Conservation (phyloP, 2,797 vertebrate species). For the Smutsia temminckii region DNA sequence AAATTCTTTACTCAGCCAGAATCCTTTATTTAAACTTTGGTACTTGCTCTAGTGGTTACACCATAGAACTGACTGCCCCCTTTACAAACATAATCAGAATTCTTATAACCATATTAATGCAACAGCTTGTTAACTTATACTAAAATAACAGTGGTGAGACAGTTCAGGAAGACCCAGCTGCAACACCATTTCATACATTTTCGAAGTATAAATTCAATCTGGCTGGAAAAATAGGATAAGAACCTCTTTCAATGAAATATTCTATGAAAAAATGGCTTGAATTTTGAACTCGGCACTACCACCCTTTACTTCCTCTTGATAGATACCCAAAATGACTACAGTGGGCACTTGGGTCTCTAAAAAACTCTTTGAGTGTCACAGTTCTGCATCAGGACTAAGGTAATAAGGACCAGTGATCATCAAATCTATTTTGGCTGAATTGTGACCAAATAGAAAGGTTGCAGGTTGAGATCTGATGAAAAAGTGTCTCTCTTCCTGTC, state of each 20-base stretch:
- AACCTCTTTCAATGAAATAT: not conserved
- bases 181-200: not conserved
- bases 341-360: not conserved
- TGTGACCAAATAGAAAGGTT: not conserved
- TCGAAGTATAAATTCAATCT: not conserved
- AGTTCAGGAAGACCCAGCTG: not conserved
- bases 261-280: not conserved
- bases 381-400: not conserved
- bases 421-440: not conserved
- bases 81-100: not conserved
- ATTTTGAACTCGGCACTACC: not conserved
- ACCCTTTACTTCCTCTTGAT: not conserved
- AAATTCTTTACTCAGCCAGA: not conserved
- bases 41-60: not conserved
- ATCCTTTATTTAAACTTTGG: not conserved
- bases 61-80: not conserved
- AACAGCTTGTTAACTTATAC: not conserved
- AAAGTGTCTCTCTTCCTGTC: not conserved
- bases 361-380: not conserved
- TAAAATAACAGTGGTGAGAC: not conserved
- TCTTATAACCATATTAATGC: not conserved
- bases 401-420: not conserved
- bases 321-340: not conserved
- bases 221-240: not conserved
- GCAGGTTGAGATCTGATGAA: not conserved